Percentiles rank a stretch among this genome's conserved stretches.
Conservation (phyloP, 1,140 invertebrate genomes). For the Zeugodacus cucurbitae region DNA sequence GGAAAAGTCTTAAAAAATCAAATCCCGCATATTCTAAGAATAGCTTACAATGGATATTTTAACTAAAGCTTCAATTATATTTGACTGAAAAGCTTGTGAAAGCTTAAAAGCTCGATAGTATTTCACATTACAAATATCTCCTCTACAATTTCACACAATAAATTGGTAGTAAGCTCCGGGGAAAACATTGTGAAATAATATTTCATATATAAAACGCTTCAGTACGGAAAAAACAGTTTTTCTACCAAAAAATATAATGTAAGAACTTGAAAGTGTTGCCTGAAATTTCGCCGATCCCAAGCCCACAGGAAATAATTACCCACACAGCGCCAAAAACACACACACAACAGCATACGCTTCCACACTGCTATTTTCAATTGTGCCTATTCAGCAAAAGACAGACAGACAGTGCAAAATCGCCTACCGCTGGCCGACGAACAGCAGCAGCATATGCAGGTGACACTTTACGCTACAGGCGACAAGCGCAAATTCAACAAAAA, state of each 20-base stretch:
- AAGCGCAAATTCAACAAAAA: background rate
- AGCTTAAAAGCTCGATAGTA: no score
- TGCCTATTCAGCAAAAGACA: background rate
- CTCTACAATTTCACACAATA: no score
- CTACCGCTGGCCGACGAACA: background rate
- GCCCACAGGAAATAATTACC: background rate
- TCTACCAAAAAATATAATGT: no score
- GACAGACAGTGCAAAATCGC: background rate
- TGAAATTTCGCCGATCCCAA: background rate
- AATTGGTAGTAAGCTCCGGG: no score
- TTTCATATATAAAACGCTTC: no score
- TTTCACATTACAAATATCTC: no score
- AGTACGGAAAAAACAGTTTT: no score
- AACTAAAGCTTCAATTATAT: no score
- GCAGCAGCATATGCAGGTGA: constrained; percentile 25
- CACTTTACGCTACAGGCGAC: background rate
- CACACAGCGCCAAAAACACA: background rate
- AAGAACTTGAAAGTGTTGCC: background rate
- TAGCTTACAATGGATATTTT: no score
- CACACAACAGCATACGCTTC: background rate
- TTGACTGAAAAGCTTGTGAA: no score
- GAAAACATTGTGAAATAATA: background rate
- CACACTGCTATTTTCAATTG: background rate
- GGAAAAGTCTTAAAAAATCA: background rate
- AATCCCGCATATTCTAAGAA: no score